Percentiles rank a stretch among this genome's conserved stretches.
Evolutionary conservation across 2,797 vertebrate genomes (phyloP).

Genomic region (Anabas testudineus): DNA sequence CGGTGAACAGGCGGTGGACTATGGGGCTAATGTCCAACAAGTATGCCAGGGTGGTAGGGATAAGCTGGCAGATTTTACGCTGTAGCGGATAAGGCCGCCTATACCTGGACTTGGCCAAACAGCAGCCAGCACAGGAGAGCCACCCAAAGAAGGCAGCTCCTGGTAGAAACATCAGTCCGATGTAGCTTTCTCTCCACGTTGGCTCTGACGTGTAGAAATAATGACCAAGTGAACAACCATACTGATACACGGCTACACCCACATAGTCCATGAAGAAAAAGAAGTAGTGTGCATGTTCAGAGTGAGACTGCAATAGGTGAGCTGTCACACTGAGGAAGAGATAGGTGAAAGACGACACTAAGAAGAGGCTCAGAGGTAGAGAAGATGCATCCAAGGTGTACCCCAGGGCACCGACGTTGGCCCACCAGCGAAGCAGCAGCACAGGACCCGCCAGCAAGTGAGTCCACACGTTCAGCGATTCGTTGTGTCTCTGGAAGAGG

Average conservation of each 20-base stretch:
- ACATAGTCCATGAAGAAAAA: conserved; percentile 95
- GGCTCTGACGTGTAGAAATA: conserved; percentile 91
- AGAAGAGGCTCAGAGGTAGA: conserved; percentile 88
- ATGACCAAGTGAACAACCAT: conserved; percentile 90
- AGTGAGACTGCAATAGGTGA: conserved; percentile 93
- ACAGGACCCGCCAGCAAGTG: conserved; percentile 87
- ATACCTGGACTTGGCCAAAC: conserved; percentile 90
- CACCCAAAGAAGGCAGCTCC: conserved; percentile 89
- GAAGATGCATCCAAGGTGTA: conserved; percentile 69
- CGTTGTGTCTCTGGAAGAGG: conserved; percentile 94
- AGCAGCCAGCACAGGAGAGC: conserved; percentile 92
- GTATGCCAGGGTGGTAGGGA: conserved; percentile 88
- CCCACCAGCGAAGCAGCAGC: conserved; percentile 88
- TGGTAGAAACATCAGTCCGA: conserved; percentile 88
- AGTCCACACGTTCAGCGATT: conserved; percentile 94
- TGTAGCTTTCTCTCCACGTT: conserved; percentile 85
- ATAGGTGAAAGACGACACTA: conserved; percentile 88
- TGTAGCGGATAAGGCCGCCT: conserved; percentile 88
- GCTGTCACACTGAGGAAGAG: conserved; percentile 89
- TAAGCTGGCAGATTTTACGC: conserved; percentile 91
- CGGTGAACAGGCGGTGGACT: conserved; percentile 85
- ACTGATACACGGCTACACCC: conserved; percentile 92
- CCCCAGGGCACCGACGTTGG: conserved; percentile 79
- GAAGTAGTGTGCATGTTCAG: conserved; percentile 90
- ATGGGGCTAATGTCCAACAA: conserved; percentile 91